Conservation (phyloP, 1,140 invertebrate genomes). For the Bombus confusus region DNA sequence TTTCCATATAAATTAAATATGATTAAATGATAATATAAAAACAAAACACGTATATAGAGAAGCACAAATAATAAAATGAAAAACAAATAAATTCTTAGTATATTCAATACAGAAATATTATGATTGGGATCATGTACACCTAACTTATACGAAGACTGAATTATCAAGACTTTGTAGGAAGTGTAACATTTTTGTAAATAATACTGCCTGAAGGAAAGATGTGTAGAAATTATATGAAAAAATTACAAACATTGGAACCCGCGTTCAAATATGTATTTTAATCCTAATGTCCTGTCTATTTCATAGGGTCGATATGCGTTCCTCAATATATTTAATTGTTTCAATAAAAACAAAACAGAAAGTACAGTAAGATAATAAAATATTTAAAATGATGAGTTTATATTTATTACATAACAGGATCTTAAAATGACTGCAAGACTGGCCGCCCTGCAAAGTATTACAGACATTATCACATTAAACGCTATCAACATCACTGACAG, state of each 20-base stretch:
- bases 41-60: slow-evolving; percentile 52
- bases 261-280: slow-evolving; percentile 41
- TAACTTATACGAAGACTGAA: slow-evolving; percentile 80
- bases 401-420: slow-evolving; percentile 57
- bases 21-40: slow-evolving; percentile 12
- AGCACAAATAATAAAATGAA: slow-evolving; percentile 45
- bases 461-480: slow-evolving; percentile 37
- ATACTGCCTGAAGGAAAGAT: slow-evolving; percentile 76
- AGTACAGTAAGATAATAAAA: slow-evolving; percentile 23
- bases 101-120: slow-evolving; percentile 58
- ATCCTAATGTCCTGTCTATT: slow-evolving; percentile 21
- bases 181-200: slow-evolving; percentile 80
- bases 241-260: slow-evolving; percentile 55
- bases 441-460: slow-evolving; percentile 20
- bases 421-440: slow-evolving; percentile 43
- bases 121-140: slow-evolving; percentile 70
- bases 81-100: slow-evolving; percentile 58
- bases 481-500: slow-evolving; percentile 4
- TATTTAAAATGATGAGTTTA: slow-evolving; percentile 35
- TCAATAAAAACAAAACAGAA: slow-evolving; percentile 2
- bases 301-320: background rate
- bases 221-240: slow-evolving; percentile 74
- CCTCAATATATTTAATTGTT: slow-evolving; percentile 4
- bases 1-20: slow-evolving; percentile 13
- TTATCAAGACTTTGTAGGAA: slow-evolving; percentile 78